Base-by-base conservation (phyloP, 2,113 vertebrate species). In the sheep (Ovis aries) region DNA sequence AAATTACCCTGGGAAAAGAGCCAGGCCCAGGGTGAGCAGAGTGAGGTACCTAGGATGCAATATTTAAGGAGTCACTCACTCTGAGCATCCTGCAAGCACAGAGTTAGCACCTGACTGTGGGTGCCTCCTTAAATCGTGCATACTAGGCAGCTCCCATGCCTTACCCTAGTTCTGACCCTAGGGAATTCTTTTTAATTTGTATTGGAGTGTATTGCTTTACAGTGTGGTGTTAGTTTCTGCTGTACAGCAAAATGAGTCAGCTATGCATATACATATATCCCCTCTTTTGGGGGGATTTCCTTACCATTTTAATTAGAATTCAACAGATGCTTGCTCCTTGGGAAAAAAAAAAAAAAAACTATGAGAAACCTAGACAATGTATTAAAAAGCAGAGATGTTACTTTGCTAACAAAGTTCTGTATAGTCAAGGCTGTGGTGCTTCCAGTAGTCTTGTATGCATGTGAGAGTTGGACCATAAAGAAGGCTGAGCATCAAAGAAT, bases 41-140 rank as follows among this genome's bases (percentile, higher is more conserved):
- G 3, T 6, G 12, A 40, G 5, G 25, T 16, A 11, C 7, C 29
- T 1, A 13, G 0, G 3, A 21, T 13, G 3, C 7, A 52, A 1
- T 36, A 31, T 53, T 80, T 60, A 95, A 94, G 43, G 77, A 92
- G 27, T 43, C 5, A 1, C 10, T 74, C 33, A 13, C 48, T 92
- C 23, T 16, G 8, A 31, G 36, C n/a, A 8, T 29, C 14, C 11
- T 3, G 33, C 7, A n/a, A 82, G 19, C 25, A 7, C 7, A 27
- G 48, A 23, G 3, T 23, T 10, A 10, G 33, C 33, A 3, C 62
- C 8, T 21, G 62, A n/a, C 23, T 40, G 7, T 3, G 6, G 21
- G 43, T 6, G 3, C 23, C 25, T 59, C 81, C 91, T 90, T 90
- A 80, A 83, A 71, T 62, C 27, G 13, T 48, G 52, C 57, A 50